A percentile compares a stretch with the other conserved stretches of the same genome.
These are phyloP conservation scores for Parapsyche elsis DNA, from an alignment of 1,140 invertebrate genomes.

Conservation along the genomic window DNA sequence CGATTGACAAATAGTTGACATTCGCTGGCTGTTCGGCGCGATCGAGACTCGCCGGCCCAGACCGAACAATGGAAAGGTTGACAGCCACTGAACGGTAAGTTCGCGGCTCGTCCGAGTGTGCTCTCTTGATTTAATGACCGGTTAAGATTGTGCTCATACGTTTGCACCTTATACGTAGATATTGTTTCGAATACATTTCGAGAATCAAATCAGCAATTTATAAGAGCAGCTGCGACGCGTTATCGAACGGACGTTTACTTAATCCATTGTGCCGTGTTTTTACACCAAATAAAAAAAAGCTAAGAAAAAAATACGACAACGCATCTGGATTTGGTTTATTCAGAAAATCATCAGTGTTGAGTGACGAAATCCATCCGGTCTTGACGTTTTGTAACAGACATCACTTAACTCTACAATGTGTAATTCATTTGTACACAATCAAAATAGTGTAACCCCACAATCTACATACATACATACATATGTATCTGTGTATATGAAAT, in stretches of 20 bases:
- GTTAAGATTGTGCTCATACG: background rate
- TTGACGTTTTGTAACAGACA: too few relatives aligned
- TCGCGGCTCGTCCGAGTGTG: too few relatives aligned
- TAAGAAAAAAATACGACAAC: background rate
- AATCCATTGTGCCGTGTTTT: background rate
- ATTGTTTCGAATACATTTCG: background rate
- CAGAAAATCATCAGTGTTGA: background rate
- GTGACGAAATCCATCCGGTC: background rate
- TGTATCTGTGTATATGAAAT: too few relatives aligned
- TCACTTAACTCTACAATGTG: too few relatives aligned
- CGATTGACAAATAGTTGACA: slow-evolving; percentile 11
- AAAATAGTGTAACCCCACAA: too few relatives aligned
- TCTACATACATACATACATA: too few relatives aligned
- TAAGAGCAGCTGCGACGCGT: background rate
- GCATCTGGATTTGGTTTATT: background rate
- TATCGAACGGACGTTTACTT: background rate
- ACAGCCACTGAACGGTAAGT: background rate
- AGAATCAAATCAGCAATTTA: background rate
- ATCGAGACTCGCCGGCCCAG: background rate
- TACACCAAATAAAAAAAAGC: too few relatives aligned
- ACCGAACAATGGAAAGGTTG: slow-evolving; percentile 1
- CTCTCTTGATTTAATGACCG: background rate
- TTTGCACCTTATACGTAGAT: background rate
- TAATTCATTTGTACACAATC: too few relatives aligned
- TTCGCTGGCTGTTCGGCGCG: background rate